Base-by-base conservation (phyloP, 2,888 invertebrate species). In the Lissonota sp. region DNA sequence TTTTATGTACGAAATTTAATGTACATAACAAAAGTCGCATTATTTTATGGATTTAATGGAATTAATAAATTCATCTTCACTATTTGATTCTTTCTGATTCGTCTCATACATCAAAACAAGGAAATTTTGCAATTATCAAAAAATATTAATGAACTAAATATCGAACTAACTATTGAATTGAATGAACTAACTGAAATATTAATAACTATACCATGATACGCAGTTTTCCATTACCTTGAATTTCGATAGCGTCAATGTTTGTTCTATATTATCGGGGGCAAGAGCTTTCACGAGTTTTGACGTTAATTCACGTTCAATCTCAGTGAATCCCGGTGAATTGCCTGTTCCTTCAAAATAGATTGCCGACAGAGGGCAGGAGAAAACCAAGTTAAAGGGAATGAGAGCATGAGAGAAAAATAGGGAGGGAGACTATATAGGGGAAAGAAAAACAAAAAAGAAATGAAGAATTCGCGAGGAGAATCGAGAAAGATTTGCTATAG, bases 401-500 rank as follows among this genome's bases (percentile, higher is more conserved):
- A 37, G 58, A 57, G 49, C n/a, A 37, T 57, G 16, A 46, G 40
- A 46, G 14, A 69, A 40, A 60, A 51, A 62, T 2, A 53, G 4
- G 14, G 16, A 26, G 26, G 37, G 8, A 63, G 4, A 51, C 37
- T n/a, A 12, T 5, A 6, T 5, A 6, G 42, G 37, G 5, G 42
- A n/a, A 10, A 40, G 12, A 26, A n/a, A 12, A 44, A 42, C 51
- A 71, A 40, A 60, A 42, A 58, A 55, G 55, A 49, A 60, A 26
- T 10, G 8, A 12, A 70, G 78, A 63, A 77, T 64, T 51, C 63
- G 37, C 75, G 26, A 69, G 37, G 60, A 51, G 73, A 62, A 78
- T 63, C 44, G 58, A 60, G 40, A 62, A 79, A 81, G 73, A 79
- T 80, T 80, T 69, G 51, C 58, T 69, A 69, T 37, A 49, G 51